Evolutionary conservation across 2,797 vertebrate genomes (phyloP), one percentile per base, ranked within the genome.

Genomic region (Danio aesculapii): DNA sequence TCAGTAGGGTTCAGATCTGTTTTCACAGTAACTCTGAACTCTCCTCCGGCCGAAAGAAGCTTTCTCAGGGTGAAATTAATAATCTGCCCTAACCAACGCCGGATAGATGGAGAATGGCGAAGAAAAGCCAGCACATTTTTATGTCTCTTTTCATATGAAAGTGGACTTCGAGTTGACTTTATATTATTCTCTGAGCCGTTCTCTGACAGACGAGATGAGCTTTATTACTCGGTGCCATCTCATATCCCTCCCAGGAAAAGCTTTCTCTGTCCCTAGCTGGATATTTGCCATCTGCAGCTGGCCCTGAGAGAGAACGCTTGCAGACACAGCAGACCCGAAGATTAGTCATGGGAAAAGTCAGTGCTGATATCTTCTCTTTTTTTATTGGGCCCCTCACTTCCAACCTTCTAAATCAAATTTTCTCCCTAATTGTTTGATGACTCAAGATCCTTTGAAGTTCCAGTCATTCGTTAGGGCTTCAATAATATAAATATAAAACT

Each of bases 261-360:
- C 64, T 78, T 50, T 77, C 43, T 55, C 16, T 79, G 69, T 57
- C 66, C 12, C 75, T 72, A 64, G 64, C 73, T 84, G 83, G 52
- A 86, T 84, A 17, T 77, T 75, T 84, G 87, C 86, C 67, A 86
- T 85, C 71, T 84, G 81, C 82, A 84, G 83, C 84, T 41, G 83
- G 83, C 66, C 53, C 76, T 41, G 75, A 83, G 79, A 74, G 66
- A 82, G 61, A 61, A 14, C 53, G 82, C 77, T 81, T 68, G 44
- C 53, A 46, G 75, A 58, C 71, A 81, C 70, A 67, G 61, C 62
- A 67, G 52, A 70, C 53, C 50, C 16, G 14, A 83, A 84, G 90
- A 93, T 94, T 92, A 92, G 91, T 93, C 91, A 92, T 91, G 90
- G 52, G 92, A 83, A 87, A 88, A 90, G 89, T 91, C 92, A 88